Base-by-base conservation (phyloP, 2,797 vertebrate genomes). In the Clarias pachynema region DNA sequence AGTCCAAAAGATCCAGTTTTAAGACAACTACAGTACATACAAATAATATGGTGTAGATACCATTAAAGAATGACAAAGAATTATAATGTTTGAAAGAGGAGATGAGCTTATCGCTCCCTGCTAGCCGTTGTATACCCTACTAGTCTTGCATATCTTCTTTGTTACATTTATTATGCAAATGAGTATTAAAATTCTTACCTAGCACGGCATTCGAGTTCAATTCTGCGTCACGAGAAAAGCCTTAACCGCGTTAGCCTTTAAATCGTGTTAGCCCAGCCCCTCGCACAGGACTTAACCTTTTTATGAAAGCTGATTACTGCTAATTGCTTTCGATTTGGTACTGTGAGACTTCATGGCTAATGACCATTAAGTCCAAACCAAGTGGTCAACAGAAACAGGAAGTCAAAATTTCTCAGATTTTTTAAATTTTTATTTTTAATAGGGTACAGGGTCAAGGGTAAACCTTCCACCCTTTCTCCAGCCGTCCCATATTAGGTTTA, bases 221-320 rank as follows among this genome's bases (percentile, higher is more conserved):
- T 49, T 65, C 12, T 20, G 16, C 29, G 24, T 18, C 59, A 26
- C 16, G 34, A n/a, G 57, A 44, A 62, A 57, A 62, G 57, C 14
- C 49, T 44, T 49, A 44, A 79, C 78, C 75, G 26, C 9, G 59
- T 80, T 65, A 63, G 59, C 31, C 34, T 79, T 40, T 62, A 44
- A 79, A 79, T 65, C 37, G 63, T 9, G 59, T 79, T 63, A 62
- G 9, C 0, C 40, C 29, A 65, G 62, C 15, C n/a, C 16, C 40
- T 66, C 37, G 29, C 37, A 14, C 15, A 65, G 4, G 34, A 29
- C 62, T 18, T 44, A 65, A 65, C 60, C 78, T 79, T 79, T 63
- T 49, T 26, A 40, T 40, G 63, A 63, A 79, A 44, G 12, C 75
- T 79, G 34, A 79, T 63, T 26, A 63, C 34, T 62, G 31, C 14